These are phyloP conservation scores for Drymonia ruficornis DNA, from an alignment of 2,888 invertebrate genomes.

Conservation along the genomic window DNA sequence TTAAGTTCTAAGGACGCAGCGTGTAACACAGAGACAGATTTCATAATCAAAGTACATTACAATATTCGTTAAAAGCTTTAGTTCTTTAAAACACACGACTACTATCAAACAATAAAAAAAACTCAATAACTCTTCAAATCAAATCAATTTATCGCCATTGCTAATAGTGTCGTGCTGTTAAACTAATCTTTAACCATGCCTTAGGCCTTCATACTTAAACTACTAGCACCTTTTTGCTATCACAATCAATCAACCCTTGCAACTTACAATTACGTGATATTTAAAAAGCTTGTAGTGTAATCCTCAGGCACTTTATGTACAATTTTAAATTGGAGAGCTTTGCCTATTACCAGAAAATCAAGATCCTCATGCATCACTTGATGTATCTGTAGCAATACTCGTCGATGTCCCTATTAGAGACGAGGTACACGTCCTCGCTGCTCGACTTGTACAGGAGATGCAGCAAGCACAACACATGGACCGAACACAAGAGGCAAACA, in stretches of 20 bases:
- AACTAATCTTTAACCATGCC: constrained; percentile 32
- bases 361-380: constrained; percentile 55
- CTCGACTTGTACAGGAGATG: constrained; percentile 82
- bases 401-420: constrained; percentile 66
- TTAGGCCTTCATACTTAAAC: constrained; percentile 16
- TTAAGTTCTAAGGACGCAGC: constrained; percentile 81
- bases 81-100: constrained; percentile 36
- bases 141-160: constrained; percentile 46
- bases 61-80: constrained; percentile 21
- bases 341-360: constrained; percentile 28
- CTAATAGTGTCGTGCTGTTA: constrained; percentile 35
- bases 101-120: constrained; percentile 45
- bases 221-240: constrained; percentile 40
- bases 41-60: constrained; percentile 70
- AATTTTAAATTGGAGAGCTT: constrained; percentile 27
- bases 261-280: constrained; percentile 15
- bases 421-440: constrained; percentile 49
- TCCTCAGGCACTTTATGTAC: constrained; percentile 27
- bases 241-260: constrained; percentile 20
- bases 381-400: constrained; percentile 66
- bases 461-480: constrained; percentile 87
- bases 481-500: constrained; percentile 87
- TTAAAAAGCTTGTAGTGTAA: constrained; percentile 6
- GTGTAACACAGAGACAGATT: constrained; percentile 79
- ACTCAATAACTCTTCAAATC: constrained; percentile 39